Percentiles rank a stretch among this genome's conserved stretches.
Evolutionary conservation across 1,140 invertebrate genomes (phyloP).

Genomic region (Drosophila pruinosa): DNA sequence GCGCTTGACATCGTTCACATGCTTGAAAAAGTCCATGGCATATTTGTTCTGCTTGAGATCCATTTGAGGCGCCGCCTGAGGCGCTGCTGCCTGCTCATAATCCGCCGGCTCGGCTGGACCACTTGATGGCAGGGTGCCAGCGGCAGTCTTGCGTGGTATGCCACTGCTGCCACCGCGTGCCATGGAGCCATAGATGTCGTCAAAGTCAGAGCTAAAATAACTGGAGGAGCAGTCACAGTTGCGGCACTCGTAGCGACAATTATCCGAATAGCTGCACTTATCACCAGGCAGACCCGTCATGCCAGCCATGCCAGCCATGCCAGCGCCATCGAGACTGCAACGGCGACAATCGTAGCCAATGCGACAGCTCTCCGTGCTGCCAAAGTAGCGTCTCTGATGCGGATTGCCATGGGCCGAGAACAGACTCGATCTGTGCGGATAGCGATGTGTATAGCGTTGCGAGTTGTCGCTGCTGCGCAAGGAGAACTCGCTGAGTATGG

Average conservation of each 20-base stretch:
- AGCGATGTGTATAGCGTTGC: slow-evolving; percentile 62
- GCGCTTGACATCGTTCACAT: slow-evolving; percentile 81
- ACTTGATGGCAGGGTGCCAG: slow-evolving; percentile 68
- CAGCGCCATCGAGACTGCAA: slow-evolving; percentile 71
- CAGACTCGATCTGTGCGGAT: slow-evolving; percentile 61
- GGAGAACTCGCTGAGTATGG: slow-evolving; percentile 80
- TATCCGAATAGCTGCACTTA: slow-evolving; percentile 80
- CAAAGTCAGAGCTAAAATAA: slow-evolving; percentile 82
- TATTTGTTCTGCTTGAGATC: slow-evolving; percentile 81
- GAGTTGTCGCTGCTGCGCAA: slow-evolving; percentile 77
- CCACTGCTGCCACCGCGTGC: slow-evolving; percentile 68
- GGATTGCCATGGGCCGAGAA: slow-evolving; percentile 63
- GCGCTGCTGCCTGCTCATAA: slow-evolving; percentile 9
- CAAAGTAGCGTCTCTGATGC: slow-evolving; percentile 70
- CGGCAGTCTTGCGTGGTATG: slow-evolving; percentile 74
- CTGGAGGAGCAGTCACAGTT: slow-evolving; percentile 82
- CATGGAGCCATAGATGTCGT: slow-evolving; percentile 73
- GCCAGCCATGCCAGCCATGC: slow-evolving; percentile 15
- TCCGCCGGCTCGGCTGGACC: slow-evolving; percentile 18
- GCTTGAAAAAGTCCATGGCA: slow-evolving; percentile 82
- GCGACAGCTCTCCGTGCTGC: slow-evolving; percentile 80
- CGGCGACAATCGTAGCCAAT: slow-evolving; percentile 77
- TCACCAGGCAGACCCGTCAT: slow-evolving; percentile 28
- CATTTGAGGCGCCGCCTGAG: slow-evolving; percentile 24
- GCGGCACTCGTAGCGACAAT: slow-evolving; percentile 77